Conservation (phyloP, 2,888 invertebrate species). For the Machimus atricapillus region DNA sequence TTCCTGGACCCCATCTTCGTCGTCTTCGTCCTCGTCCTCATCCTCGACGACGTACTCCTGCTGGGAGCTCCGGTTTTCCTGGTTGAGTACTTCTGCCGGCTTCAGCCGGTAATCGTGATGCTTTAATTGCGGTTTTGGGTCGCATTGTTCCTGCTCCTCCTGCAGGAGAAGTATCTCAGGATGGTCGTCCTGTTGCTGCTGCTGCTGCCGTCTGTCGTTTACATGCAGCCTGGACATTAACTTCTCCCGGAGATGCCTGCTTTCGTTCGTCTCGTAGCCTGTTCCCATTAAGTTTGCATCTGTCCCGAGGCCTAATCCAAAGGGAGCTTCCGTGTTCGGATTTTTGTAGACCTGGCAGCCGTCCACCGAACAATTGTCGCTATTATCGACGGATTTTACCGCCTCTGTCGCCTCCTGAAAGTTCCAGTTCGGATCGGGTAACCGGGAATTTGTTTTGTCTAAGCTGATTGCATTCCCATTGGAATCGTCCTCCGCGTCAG, state of each 20-base stretch:
- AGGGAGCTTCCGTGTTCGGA: conserved; percentile 53
- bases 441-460: neutral
- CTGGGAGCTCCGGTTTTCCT: neutral
- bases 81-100: neutral
- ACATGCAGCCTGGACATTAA: conserved; percentile 47
- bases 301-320: neutral
- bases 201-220: neutral
- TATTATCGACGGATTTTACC: conserved; percentile 50
- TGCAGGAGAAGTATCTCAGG: neutral
- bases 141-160: neutral
- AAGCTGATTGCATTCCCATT: neutral
- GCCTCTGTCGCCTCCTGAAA: neutral
- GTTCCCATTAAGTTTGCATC: neutral
- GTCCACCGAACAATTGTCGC: conserved; percentile 54
- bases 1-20: conserved; percentile 1
- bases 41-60: conserved; percentile 4
- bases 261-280: conserved; percentile 23
- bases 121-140: conserved; percentile 46
- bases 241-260: conserved; percentile 46
- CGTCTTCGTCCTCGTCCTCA: conserved; percentile 5
- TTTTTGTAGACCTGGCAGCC: conserved; percentile 61
- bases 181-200: neutral
- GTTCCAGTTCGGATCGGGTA: neutral
- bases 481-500: neutral
- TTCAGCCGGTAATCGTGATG: conserved; percentile 43